Conservation (phyloP, 2,113 vertebrate genomes). For the Corythoichthys intestinalis region DNA sequence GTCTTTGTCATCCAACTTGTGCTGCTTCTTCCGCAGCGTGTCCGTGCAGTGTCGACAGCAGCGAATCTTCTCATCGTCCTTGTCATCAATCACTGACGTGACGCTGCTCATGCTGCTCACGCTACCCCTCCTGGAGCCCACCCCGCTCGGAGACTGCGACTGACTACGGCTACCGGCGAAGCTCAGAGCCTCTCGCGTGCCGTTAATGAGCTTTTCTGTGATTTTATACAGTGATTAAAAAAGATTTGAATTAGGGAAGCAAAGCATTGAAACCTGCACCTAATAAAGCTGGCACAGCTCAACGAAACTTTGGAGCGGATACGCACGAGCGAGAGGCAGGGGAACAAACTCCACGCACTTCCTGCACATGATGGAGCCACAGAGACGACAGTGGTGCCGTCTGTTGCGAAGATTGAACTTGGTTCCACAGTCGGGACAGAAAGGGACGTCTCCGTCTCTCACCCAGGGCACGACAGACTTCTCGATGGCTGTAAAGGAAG, state of each 20-base stretch:
- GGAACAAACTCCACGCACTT: conserved; percentile 89
- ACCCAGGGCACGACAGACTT: conserved; percentile 96
- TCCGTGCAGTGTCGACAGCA: conserved; percentile 93
- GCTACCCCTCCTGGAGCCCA: conserved; percentile 85
- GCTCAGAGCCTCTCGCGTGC: conserved; percentile 82
- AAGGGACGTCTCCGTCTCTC: conserved; percentile 92
- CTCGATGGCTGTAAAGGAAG: conserved; percentile 79
- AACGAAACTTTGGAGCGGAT: not conserved
- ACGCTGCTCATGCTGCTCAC: conserved; percentile 88
- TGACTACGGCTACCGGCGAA: conserved; percentile 78
- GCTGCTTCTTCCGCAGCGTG: conserved; percentile 83
- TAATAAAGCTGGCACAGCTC: not conserved
- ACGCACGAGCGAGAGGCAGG: conserved; percentile 85
- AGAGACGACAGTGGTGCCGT: conserved; percentile 95
- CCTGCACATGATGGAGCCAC: conserved; percentile 96
- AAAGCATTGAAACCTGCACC: not conserved
- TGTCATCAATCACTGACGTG: conserved; percentile 90
- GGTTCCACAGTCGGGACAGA: conserved; percentile 94
- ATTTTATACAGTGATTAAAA: not conserved
- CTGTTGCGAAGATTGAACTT: conserved; percentile 91
- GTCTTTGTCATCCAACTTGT: conserved; percentile 89
- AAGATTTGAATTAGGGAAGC: not conserved
- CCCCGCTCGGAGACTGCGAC: conserved; percentile 61
- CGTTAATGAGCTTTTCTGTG: conserved; percentile 86
- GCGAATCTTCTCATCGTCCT: conserved; percentile 90